Evolutionary conservation across 2,797 vertebrate species (phyloP), one percentile per base, ranked within the genome.

Genomic region (Melanotaenia parkinsoni): DNA sequence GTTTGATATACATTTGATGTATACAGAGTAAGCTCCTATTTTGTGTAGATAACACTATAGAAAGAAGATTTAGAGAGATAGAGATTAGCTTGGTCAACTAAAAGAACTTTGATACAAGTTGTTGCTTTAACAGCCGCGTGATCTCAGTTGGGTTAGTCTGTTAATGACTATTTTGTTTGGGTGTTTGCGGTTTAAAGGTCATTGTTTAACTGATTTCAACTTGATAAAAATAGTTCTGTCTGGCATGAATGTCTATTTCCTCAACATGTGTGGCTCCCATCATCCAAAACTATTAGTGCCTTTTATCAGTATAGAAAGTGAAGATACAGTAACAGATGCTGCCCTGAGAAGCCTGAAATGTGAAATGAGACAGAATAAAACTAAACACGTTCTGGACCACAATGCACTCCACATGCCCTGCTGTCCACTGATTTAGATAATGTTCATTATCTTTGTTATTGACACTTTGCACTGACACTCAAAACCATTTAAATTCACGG

Each of bases 181-280:
- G 56, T 18, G 53, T 67, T 45, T 59, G n/a, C 22, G 14, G 56
- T 30, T 35, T 58, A 50, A 68, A 60, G 45, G 43, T 69, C 43
- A 51, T 18, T n/a, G 32, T 58, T 26, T 33, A 51, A 9, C 32
- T 59, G 43, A 68, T 59, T 35, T 24, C 18, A 51, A 18, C n/a
- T 45, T 69, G 43, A 51, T 60, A 35, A 7, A 69, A 28, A 38
- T 28, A 6, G 18, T 47, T n/a, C 20, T 47, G 22, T 38, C 30
- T 67, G 12, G 18, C 33, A 51, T 32, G 33, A 30, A 24, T 57
- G 22, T n/a, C 40, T 45, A 22, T 51, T 24, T 51, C 47, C 47
- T 22, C 8, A 51, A 11, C n/a, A 10, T n/a, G 22, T 11, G n/a
- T 2, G 43, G 5, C 43, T 47, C 4, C 18, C 8, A 3, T 51